Percentiles rank a stretch among this genome's conserved stretches.
Conservation (phyloP, 2,797 vertebrate species). For the Mus spretus region DNA sequence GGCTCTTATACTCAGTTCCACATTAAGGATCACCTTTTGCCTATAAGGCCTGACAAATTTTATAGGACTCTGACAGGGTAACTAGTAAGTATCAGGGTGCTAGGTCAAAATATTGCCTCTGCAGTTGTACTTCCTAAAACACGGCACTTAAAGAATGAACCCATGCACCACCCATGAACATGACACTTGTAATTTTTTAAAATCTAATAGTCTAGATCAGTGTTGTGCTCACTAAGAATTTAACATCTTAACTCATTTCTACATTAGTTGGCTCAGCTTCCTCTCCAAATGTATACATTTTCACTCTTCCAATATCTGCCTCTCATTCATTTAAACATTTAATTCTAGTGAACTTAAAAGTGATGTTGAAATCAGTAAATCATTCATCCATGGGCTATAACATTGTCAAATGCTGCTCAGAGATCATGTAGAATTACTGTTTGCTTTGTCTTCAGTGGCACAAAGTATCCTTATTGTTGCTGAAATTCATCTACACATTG, state of each 20-base stretch:
- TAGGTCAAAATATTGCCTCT: not conserved
- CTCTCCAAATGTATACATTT: not conserved
- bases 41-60: not conserved
- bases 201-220: not conserved
- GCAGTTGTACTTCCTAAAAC: not conserved
- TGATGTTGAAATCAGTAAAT: not conserved
- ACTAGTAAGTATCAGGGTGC: not conserved
- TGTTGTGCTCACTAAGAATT: not conserved
- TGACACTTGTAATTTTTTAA: not conserved
- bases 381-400: no score
- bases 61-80: not conserved
- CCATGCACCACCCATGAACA: no score
- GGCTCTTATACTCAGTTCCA: not conserved
- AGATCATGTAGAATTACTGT: not conserved
- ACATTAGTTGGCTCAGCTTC: not conserved
- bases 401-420: not conserved
- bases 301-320: not conserved
- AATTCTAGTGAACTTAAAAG: not conserved
- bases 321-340: not conserved
- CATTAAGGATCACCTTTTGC: not conserved
- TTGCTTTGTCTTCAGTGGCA: not conserved
- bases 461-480: no score
- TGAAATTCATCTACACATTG: not conserved
- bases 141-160: not conserved
- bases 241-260: not conserved